These are phyloP conservation scores for Tinea pellionella DNA, from an alignment of 2,888 invertebrate species.

Conservation along the genomic window DNA sequence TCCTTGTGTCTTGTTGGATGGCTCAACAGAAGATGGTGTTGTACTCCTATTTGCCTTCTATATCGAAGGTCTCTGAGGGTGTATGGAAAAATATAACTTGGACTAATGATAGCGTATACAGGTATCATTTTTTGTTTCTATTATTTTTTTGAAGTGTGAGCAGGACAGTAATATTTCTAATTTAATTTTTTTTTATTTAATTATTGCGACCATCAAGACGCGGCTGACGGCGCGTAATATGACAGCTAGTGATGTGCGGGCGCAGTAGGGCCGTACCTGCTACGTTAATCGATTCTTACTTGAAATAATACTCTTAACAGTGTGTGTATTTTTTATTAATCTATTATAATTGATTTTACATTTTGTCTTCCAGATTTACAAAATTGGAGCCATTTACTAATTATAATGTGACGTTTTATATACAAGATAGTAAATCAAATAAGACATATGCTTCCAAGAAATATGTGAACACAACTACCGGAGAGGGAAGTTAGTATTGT, in stretches of 20 bases:
- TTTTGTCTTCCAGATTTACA: conserved; percentile 62
- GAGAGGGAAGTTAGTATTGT: conserved; percentile 72
- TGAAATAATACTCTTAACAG: too few species aligned
- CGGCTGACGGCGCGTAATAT: too few species aligned
- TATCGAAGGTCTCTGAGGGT: conserved; percentile 61
- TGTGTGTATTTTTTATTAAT: too few species aligned
- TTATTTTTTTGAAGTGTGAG: too few species aligned
- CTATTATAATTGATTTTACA: too few species aligned
- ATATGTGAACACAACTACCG: conserved; percentile 72
- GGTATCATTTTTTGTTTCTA: conserved; percentile 30
- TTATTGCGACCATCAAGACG: too few species aligned
- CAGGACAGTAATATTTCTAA: too few species aligned
- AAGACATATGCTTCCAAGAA: conserved; percentile 74
- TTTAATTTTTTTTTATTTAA: too few species aligned
- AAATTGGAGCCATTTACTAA: conserved; percentile 75
- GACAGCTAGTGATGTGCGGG: too few species aligned
- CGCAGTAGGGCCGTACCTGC: too few species aligned
- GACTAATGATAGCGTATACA: conserved; percentile 68
- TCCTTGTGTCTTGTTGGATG: conserved; percentile 75
- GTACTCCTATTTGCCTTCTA: conserved; percentile 78
- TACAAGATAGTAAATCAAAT: conserved; percentile 67
- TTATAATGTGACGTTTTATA: conserved; percentile 86
- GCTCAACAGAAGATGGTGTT: conserved; percentile 47
- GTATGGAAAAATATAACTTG: conserved; percentile 71
- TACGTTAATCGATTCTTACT: too few species aligned